Conservation (phyloP, 2,113 vertebrate species). For the Percina caprodes region DNA sequence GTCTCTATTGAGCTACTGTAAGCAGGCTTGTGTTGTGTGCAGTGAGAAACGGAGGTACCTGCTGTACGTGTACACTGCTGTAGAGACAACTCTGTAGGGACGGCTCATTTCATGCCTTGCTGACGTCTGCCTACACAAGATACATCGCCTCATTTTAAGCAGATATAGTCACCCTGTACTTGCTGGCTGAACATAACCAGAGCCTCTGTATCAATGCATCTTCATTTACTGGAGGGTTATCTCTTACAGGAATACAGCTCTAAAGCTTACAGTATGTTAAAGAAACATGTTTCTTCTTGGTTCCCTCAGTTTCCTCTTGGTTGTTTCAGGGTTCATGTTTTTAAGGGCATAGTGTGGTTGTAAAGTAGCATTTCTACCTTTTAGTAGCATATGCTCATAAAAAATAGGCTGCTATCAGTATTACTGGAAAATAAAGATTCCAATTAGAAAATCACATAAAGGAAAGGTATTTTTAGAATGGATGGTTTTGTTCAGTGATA, state of each 20-base stretch:
- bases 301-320: background rate
- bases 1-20: conserved; percentile 32
- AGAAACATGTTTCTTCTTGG: background rate
- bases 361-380: background rate
- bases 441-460: background rate
- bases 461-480: conserved; percentile 5
- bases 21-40: conserved; percentile 27
- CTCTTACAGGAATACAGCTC: conserved; percentile 8
- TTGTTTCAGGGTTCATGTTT: background rate
- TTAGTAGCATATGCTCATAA: background rate
- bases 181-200: conserved; percentile 8
- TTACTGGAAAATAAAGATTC: background rate
- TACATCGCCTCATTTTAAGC: conserved; percentile 34
- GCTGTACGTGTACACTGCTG: conserved; percentile 20
- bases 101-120: conserved; percentile 61
- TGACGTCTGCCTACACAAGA: conserved; percentile 28
- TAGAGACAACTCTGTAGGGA: conserved; percentile 52
- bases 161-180: conserved; percentile 13
- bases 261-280: background rate
- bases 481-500: conserved; percentile 17
- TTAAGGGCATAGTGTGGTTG: background rate
- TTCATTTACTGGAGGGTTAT: background rate
- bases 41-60: conserved; percentile 33
- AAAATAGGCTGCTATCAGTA: background rate
- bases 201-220: background rate